Evolutionary conservation across 2,888 invertebrate species (phyloP), one percentile per base, ranked within the genome.

Genomic region (Drosophila monieri): DNA sequence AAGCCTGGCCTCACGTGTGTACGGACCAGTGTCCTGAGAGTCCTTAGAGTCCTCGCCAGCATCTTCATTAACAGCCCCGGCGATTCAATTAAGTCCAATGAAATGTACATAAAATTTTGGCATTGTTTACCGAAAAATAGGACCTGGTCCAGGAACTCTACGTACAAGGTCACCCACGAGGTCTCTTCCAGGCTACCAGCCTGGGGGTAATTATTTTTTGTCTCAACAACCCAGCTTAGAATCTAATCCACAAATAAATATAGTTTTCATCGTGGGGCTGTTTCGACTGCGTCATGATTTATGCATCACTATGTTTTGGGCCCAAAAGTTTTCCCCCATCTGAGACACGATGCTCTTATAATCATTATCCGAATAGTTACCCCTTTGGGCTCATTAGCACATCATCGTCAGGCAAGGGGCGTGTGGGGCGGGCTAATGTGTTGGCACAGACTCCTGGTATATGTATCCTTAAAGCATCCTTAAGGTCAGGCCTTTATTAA

Each of bases 41-140:
- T 27, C 25, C 35, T 54, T 49, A 69, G 76, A 56, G 59, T 68
- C 55, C 35, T 48, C 4, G 52, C 55, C 41, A 60, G 66, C 76
- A 39, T 83, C 80, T 84, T 84, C 78, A 84, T 76, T 83, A 72
- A 72, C 52, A 12, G 54, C 56, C 55, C 14, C 46, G 46, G 48
- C 80, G 76, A 80, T 86, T 80, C 72, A 86, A 86, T 84, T 80
- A 80, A 85, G 78, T 80, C 62, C 73, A 75, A 83, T 73, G 54
- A 73, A 79, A 73, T 65, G 74, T 68, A 37, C 71, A 60, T 54
- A 68, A 27, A 65, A 66, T 62, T 49, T 41, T 27, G 27, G 51
- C 54, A 55, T 69, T 69, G 69, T 69, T 70, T 69, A 54, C 41
- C 2, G 23, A 41, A 41, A 4, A 15, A 9, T 9, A 39, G 18